phyloP scores from a whole-genome alignment of 2,888 invertebrate species.

The Merodon equestris region DNA sequence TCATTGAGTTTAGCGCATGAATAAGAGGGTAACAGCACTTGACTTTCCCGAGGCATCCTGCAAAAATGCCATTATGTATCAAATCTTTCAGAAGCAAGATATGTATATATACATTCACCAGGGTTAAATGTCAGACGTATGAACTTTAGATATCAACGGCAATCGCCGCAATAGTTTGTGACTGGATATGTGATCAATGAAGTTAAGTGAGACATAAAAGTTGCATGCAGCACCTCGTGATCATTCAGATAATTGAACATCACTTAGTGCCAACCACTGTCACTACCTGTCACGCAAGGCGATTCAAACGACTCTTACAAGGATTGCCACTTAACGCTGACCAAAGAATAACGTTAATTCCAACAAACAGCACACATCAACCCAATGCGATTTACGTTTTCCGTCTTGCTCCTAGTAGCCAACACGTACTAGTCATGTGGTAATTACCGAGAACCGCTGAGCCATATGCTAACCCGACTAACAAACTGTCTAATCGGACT shows the following conservation, averaged over 20 bases:
- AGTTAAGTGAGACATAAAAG: too few species aligned
- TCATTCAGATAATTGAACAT: constrained; percentile 40
- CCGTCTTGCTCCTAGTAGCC: not conserved
- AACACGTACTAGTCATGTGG: constrained; percentile 6
- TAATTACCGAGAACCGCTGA: constrained; percentile 32
- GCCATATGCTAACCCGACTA: constrained; percentile 28
- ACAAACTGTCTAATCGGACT: not conserved
- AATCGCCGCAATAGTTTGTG: too few species aligned
- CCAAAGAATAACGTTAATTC: constrained; percentile 53
- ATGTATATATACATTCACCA: too few species aligned
- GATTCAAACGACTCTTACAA: constrained; percentile 46
- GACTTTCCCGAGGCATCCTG: too few species aligned
- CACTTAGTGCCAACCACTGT: constrained; percentile 28
- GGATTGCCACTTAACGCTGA: constrained; percentile 60
- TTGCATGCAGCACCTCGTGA: constrained; percentile 18
- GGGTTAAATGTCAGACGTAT: too few species aligned
- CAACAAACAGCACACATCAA: constrained; percentile 27
- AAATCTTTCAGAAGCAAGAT: too few species aligned
- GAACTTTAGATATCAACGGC: too few species aligned
- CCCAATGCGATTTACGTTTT: constrained; percentile 52
- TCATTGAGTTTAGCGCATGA: constrained; percentile 43
- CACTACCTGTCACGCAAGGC: constrained; percentile 54
- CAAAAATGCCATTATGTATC: too few species aligned
- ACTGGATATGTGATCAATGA: too few species aligned
- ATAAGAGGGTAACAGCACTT: constrained; percentile 14